Percentiles rank a stretch among this genome's conserved stretches.
Evolutionary conservation across 1,140 invertebrate species (phyloP).

Genomic region (Ganaspis sp.): DNA sequence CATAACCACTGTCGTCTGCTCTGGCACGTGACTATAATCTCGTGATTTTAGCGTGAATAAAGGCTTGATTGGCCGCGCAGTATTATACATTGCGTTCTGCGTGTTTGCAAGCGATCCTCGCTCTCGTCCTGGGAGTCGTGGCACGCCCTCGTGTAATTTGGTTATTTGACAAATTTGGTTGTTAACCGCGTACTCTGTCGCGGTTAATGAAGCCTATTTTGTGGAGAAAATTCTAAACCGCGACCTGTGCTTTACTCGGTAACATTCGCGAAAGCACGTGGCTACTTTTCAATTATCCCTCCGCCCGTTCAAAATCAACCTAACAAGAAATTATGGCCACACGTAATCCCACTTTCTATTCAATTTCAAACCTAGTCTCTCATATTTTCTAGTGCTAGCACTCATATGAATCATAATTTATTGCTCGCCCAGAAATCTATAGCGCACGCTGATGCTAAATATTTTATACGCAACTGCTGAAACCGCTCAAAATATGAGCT

Average conservation of each 20-base stretch:
- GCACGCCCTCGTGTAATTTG: slow-evolving; percentile 62
- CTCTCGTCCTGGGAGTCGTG: slow-evolving; percentile 30
- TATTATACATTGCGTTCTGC: slow-evolving; percentile 46
- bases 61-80: slow-evolving; percentile 64
- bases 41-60: slow-evolving; percentile 66
- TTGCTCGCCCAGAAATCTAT: neutral
- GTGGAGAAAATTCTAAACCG: slow-evolving; percentile 52
- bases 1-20: slow-evolving; percentile 21
- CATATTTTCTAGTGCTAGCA: slow-evolving; percentile 25
- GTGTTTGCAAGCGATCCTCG: slow-evolving; percentile 50
- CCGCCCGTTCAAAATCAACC: slow-evolving; percentile 14
- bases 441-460: neutral
- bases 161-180: slow-evolving; percentile 67
- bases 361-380: slow-evolving; percentile 17
- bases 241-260: slow-evolving; percentile 23
- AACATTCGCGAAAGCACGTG: slow-evolving; percentile 13
- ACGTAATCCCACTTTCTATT: slow-evolving; percentile 27
- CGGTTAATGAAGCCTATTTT: slow-evolving; percentile 64
- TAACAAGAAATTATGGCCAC: slow-evolving; percentile 18
- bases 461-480: slow-evolving; percentile 8
- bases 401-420: slow-evolving; percentile 19
- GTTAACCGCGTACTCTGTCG: slow-evolving; percentile 57
- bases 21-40: slow-evolving; percentile 65
- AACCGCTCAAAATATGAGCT: neutral
- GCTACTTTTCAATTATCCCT: slow-evolving; percentile 29